Conservation (phyloP, 2,888 invertebrate species). For the Drepanosiphum platanoidis region DNA sequence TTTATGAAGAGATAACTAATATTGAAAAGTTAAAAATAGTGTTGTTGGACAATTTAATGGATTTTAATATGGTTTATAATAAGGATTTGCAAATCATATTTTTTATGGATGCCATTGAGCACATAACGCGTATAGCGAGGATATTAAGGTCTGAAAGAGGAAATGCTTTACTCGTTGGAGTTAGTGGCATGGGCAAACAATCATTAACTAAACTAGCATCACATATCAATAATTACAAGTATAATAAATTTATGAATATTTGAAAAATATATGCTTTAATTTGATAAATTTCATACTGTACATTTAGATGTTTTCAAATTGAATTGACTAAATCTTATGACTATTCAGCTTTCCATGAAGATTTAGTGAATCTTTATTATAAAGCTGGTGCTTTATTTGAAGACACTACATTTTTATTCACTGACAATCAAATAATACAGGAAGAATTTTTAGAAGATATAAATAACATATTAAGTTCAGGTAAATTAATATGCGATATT, state of each 20-base stretch:
- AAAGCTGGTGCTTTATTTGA: constrained; percentile 88
- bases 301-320: constrained; percentile 82
- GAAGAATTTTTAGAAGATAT: constrained; percentile 95
- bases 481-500: constrained; percentile 70
- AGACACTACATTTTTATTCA: constrained; percentile 86
- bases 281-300: neutral
- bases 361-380: constrained; percentile 82
- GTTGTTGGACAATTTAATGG: constrained; percentile 87
- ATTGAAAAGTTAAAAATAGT: constrained; percentile 82
- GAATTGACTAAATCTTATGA: constrained; percentile 88
- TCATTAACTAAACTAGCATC: constrained; percentile 88
- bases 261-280: neutral
- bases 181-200: constrained; percentile 93
- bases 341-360: constrained; percentile 78
- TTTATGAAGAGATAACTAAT: constrained; percentile 88
- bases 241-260: constrained; percentile 66
- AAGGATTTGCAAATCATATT: constrained; percentile 95
- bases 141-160: constrained; percentile 92
- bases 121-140: constrained; percentile 88
- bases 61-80: constrained; percentile 94
- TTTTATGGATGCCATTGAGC: constrained; percentile 93
- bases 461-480: constrained; percentile 91
- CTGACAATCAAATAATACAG: constrained; percentile 86
- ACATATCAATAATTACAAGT: constrained; percentile 91
- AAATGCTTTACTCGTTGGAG: constrained; percentile 89